These are phyloP conservation scores for Cinara cedri DNA, from an alignment of 2,888 invertebrate species.

Conservation along the genomic window DNA sequence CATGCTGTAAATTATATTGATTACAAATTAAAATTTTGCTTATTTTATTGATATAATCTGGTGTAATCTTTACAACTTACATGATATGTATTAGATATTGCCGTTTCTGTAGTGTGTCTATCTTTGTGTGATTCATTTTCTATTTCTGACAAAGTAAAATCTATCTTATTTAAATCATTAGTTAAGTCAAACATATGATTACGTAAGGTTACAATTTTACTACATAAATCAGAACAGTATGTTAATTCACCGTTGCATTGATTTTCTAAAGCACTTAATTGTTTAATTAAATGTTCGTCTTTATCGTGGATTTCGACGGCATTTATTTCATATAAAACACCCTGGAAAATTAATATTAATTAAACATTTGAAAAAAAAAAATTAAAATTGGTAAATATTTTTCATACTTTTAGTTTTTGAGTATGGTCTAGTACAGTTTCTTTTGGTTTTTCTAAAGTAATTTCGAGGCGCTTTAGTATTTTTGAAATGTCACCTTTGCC, in stretches of 20 bases:
- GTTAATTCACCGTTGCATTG: slow-evolving; percentile 9
- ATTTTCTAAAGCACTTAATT: neutral
- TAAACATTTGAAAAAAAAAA: neutral
- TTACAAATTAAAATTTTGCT: neutral
- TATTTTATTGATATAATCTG: neutral
- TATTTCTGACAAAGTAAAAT: slow-evolving; percentile 10
- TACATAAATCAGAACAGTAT: neutral
- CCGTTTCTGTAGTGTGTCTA: slow-evolving; percentile 19
- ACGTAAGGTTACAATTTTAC: neutral
- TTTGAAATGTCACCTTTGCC: neutral
- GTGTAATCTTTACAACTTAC: slow-evolving; percentile 20
- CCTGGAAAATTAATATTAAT: neutral
- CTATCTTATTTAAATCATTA: neutral
- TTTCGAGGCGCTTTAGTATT: slow-evolving; percentile 22
- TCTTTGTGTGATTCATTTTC: slow-evolving; percentile 29
- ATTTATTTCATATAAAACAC: slow-evolving; percentile 11
- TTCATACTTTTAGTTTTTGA: slow-evolving; percentile 35
- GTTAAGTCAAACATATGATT: neutral
- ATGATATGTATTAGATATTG: slow-evolving; percentile 25
- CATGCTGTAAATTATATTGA: slow-evolving; percentile 6
- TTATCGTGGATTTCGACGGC: neutral
- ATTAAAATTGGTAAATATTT: neutral
- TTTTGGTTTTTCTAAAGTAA: slow-evolving; percentile 37
- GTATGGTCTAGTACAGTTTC: slow-evolving; percentile 19
- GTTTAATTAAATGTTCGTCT: neutral